These are phyloP conservation scores for Calliphora vomitoria DNA, from an alignment of 2,888 invertebrate genomes.

Conservation along the genomic window DNA sequence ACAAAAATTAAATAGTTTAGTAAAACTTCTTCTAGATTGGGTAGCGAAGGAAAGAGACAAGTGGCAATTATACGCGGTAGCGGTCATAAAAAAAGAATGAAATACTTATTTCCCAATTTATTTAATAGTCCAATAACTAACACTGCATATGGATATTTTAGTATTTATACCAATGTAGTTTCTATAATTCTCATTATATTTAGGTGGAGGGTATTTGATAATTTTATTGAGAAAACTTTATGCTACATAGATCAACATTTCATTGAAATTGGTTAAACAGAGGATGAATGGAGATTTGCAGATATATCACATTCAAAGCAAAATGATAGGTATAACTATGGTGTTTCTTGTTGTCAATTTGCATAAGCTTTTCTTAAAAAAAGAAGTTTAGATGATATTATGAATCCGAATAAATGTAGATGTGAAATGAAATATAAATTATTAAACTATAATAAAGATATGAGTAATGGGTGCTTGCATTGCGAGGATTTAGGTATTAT, in stretches of 20 bases:
- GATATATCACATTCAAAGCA: not conserved
- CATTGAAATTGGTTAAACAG: not conserved
- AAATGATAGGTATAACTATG: slow-evolving; percentile 12
- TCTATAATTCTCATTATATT: no score
- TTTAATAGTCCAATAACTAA: no score
- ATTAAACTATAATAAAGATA: not conserved
- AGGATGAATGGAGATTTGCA: not conserved
- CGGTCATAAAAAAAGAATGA: no score
- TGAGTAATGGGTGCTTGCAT: slow-evolving; percentile 12
- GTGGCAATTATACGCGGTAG: no score
- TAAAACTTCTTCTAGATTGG: no score
- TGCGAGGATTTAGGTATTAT: slow-evolving; percentile 16
- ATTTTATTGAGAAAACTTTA: slow-evolving; percentile 16
- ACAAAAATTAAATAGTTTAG: no score
- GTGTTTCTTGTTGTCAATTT: slow-evolving; percentile 22
- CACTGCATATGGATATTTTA: no score
- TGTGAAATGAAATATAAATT: not conserved
- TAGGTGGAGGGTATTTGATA: no score
- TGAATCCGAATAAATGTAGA: slow-evolving; percentile 8
- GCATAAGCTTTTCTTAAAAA: slow-evolving; percentile 8
- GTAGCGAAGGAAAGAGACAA: no score
- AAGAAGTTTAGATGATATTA: slow-evolving; percentile 2
- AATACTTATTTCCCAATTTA: no score
- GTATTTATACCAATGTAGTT: no score
- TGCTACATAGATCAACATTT: slow-evolving; percentile 6